Base-by-base conservation (phyloP, 1,140 invertebrate species). In the Panagrolaimus sp. region DNA sequence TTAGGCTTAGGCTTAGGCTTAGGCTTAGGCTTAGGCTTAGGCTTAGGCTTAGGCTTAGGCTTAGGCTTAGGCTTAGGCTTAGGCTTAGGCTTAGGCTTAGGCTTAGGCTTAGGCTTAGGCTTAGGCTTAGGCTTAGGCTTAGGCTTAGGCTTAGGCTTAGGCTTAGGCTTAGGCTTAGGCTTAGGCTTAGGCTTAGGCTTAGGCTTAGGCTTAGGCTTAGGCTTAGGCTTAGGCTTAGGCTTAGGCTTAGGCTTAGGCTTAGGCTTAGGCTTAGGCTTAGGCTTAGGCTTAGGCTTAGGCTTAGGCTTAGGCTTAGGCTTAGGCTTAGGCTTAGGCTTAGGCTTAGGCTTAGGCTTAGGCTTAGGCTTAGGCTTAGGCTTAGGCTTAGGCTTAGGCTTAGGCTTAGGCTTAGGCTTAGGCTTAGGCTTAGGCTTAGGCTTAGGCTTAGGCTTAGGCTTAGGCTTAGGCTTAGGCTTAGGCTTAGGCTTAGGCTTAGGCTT, bases 221-320 rank as follows among this genome's bases (percentile, higher is more conserved):
- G n/a, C 45, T 46, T 46, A 46, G 45, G n/a, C 45, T 46, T 46
- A 46, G 45, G 24, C 55, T 62, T 62, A 62, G 55, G 24, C 55
- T 62, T 62, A 62, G 55, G 24, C 55, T 62, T 62, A 62, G 65
- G 67, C 63, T 63, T 67, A 67, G 66, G 66, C 48, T 63, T 67
- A 67, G 66, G 66, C 48, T 63, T 67, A 67, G 66, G 66, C 48
- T 63, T 67, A 67, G 66, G 66, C 48, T 63, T 67, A 63, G 44
- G 66, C 48, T 63, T 67, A 67, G 66, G 66, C 48, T 63, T 67
- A 67, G 66, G 66, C 48, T 63, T 67, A 67, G 66, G 66, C 48
- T 63, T 63, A 63, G 24, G 58, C 28, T 24, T 67, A 67, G 66
- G 66, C 48, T 63, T 67, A 67, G 66, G 66, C 48, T 63, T 67